Base-by-base conservation (phyloP, 2,113 vertebrate species). In the Spheniscus mendiculus region DNA sequence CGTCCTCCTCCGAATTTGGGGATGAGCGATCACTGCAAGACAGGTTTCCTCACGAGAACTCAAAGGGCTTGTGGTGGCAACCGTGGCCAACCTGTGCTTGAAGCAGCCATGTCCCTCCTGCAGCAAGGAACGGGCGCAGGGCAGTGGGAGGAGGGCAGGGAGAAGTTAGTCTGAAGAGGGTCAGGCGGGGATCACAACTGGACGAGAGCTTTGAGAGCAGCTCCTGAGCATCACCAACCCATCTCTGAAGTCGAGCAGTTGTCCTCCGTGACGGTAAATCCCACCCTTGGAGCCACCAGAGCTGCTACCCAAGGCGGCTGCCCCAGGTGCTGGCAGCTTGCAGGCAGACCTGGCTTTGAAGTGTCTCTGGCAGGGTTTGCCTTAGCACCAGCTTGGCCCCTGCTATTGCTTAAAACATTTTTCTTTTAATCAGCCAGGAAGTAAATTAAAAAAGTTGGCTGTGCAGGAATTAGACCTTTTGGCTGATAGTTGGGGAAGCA, bases 401-500 rank as follows among this genome's bases (percentile, higher is more conserved):
- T 65, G 22, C 36, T 62, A 0, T 34, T 30, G 22, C 40, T 50
- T 70, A 44, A 87, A 93, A 63, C 32, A 4, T n/a, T 74, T 50
- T 29, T 27, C 40, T 76, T 79, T 65, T 8, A 77, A 86, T 80
- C 67, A 76, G 38, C 27, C 38, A 61, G 53, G 63, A 91, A 90
- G 88, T 76, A 85, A 97, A 95, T 93, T 79, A 6, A 77, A 92
- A 90, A 96, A 94, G 95, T 97, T 96, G 94, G 87, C 73, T 63
- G 66, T 84, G 91, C 71, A 90, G 89, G 90, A 98, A 95, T 97
- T 95, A 97, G 87, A 85, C 49, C 59, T 95, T 91, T 95, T 93
- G 90, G 95, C 87, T 96, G 97, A 88, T 89, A 84, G 94, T 96
- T 97, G 91, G 89, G 85, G 90, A 95, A 91, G 56, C 93, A 97